A percentile compares a stretch with the other conserved stretches of the same genome.
Evolutionary conservation across 2,797 vertebrate species (phyloP).

Genomic region (Liparis tanakae): DNA sequence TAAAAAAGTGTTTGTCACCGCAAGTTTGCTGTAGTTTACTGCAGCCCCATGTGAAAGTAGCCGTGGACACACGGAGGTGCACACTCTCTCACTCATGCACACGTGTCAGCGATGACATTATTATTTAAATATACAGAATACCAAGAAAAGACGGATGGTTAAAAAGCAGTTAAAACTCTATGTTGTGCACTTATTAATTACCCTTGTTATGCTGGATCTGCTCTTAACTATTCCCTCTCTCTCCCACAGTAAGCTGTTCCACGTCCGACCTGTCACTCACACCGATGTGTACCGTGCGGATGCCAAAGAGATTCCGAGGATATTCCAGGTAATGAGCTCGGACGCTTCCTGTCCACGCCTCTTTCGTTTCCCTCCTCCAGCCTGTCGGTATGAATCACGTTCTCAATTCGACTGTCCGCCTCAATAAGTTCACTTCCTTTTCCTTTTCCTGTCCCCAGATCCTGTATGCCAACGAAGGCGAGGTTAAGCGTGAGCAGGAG

Average conservation of each 20-base stretch:
- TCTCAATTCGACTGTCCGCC: neutral
- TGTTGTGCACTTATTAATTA: neutral
- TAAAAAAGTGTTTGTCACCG: neutral
- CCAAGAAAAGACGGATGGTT: neutral
- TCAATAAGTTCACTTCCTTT: neutral
- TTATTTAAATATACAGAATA: neutral
- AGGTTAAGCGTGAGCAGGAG: slow-evolving; percentile 94
- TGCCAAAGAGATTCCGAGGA: slow-evolving; percentile 94
- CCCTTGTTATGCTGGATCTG: neutral
- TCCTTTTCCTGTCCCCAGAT: slow-evolving; percentile 81
- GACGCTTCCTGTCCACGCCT: neutral
- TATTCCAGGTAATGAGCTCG: slow-evolving; percentile 91
- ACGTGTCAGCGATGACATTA: neutral
- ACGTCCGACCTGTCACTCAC: slow-evolving; percentile 95
- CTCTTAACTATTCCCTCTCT: neutral
- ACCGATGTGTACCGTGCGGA: slow-evolving; percentile 98
- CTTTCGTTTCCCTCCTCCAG: neutral
- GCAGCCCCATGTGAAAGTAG: neutral
- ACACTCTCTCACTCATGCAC: neutral
- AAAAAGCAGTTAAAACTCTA: neutral
- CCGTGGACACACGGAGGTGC: neutral
- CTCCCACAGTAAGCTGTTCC: slow-evolving; percentile 92
- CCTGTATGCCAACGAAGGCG: slow-evolving; percentile 96
- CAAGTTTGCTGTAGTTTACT: neutral
- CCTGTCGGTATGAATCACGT: neutral